Evolutionary conservation across 2,113 vertebrate genomes (phyloP), one percentile per base, ranked within the genome.

Genomic region (Columbina picui): DNA sequence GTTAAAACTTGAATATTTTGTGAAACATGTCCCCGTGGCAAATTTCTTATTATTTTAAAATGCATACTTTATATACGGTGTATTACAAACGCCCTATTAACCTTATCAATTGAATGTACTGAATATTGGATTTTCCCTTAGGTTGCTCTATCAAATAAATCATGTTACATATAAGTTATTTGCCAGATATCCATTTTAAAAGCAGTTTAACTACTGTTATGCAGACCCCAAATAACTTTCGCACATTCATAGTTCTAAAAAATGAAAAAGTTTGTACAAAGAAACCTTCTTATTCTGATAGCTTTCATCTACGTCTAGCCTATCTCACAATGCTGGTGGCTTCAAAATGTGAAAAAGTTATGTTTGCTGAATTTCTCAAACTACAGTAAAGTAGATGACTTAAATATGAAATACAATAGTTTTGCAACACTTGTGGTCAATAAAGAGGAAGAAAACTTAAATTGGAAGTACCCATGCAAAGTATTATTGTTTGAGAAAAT

Each of bases 171-270:
- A 93, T 15, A 34, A 68, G 23, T 30, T 78, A 13, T 65, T 52
- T 83, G 61, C 50, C 81, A 93, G 39, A 73, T 13, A 12, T 50
- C 6, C 55, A 85, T 87, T 96, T 85, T 14, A 67, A 91, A 89
- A 93, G 13, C 22, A 52, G 14, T 49, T 84, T 59, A 93, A 69
- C 68, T 69, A 39, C n/a, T 65, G 22, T 67, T 85, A 93, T 7
- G 19, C n/a, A 68, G 20, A 70, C n/a, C 7, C 5, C 22, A 80
- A 85, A 34, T 32, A 71, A 74, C 10, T 60, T 61, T 41, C 32
- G 69, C 29, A 21, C 7, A 77, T 61, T 69, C 36, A 60, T 5
- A 50, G n/a, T 36, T 74, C 38, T 20, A 34, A 85, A 83, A 87
- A 87, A 29, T 7, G 3, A 45, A 43, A 70, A 68, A 38, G 12